A percentile compares a stretch with the other conserved stretches of the same genome.
These are phyloP conservation scores for Camponotus fellah DNA, from an alignment of 2,888 invertebrate genomes.

Conservation along the genomic window DNA sequence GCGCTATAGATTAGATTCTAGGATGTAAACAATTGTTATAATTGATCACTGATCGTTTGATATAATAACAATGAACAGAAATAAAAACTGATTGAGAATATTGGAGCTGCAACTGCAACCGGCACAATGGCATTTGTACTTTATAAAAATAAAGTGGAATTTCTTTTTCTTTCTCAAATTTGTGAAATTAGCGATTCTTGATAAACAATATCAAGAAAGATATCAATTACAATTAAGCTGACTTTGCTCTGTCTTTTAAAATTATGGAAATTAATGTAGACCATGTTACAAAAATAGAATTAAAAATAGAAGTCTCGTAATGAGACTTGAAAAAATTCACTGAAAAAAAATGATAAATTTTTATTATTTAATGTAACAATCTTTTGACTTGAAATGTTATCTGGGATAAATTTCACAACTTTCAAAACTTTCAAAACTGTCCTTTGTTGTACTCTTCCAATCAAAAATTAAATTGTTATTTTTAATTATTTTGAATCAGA, in stretches of 20 bases:
- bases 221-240: not conserved
- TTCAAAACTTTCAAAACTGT: not conserved
- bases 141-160: not conserved
- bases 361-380: not conserved
- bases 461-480: not conserved
- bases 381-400: not conserved
- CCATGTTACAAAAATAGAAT: not conserved
- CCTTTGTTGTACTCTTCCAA: no score
- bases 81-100: slow-evolving; percentile 1
- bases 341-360: not conserved
- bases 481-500: not conserved
- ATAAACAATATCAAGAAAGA: not conserved
- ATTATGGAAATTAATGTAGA: not conserved
- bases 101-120: not conserved
- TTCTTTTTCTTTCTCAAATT: not conserved
- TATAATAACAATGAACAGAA: not conserved
- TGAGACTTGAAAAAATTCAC: not conserved
- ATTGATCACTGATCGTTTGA: not conserved
- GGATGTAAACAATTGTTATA: slow-evolving; percentile 16
- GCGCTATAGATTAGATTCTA: slow-evolving; percentile 22
- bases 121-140: not conserved
- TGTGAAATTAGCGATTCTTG: not conserved
- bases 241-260: not conserved
- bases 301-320: not conserved
- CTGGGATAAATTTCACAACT: not conserved